phyloP scores from a whole-genome alignment of 1,140 invertebrate genomes.

The Drosophila saltans region DNA sequence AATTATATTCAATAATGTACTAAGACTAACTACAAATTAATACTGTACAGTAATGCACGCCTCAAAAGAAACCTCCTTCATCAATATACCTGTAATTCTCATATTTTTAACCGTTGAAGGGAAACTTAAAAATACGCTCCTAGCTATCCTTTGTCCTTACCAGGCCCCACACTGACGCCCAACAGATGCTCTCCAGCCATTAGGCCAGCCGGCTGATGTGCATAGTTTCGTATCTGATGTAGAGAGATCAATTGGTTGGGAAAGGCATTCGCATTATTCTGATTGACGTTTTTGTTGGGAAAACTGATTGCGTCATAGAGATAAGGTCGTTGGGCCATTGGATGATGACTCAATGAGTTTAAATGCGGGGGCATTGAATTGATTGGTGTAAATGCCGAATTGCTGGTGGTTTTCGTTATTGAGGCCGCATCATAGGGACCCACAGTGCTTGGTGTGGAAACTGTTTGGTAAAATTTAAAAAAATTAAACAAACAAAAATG shows the following conservation, averaged over 20 bases:
- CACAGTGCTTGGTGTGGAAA: slow-evolving; percentile 73
- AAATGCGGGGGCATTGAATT: slow-evolving; percentile 94
- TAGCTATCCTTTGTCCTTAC: slow-evolving; percentile 83
- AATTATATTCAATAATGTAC: slow-evolving; percentile 14
- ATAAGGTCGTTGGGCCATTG: slow-evolving; percentile 91
- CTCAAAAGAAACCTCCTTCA: slow-evolving; percentile 15
- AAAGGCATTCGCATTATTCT: slow-evolving; percentile 89
- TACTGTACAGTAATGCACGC: slow-evolving; percentile 74
- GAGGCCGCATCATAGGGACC: slow-evolving; percentile 77
- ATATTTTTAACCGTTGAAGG: background rate
- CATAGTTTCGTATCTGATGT: slow-evolving; percentile 98
- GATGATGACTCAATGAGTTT: slow-evolving; percentile 90
- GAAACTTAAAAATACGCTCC: slow-evolving; percentile 77
- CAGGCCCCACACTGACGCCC: slow-evolving; percentile 81
- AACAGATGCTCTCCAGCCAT: slow-evolving; percentile 82
- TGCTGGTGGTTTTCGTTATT: slow-evolving; percentile 86
- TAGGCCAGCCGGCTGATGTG: slow-evolving; percentile 90
- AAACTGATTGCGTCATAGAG: slow-evolving; percentile 96
- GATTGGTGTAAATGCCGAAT: slow-evolving; percentile 96
- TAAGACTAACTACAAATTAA: slow-evolving; percentile 78
- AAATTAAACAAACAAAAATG: background rate
- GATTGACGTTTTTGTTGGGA: slow-evolving; percentile 84
- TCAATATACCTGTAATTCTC: background rate
- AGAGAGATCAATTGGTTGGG: slow-evolving; percentile 97
- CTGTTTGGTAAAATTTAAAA: slow-evolving; percentile 25